Conservation (phyloP, 2,888 invertebrate species). For the Tupiocoris notatus region DNA sequence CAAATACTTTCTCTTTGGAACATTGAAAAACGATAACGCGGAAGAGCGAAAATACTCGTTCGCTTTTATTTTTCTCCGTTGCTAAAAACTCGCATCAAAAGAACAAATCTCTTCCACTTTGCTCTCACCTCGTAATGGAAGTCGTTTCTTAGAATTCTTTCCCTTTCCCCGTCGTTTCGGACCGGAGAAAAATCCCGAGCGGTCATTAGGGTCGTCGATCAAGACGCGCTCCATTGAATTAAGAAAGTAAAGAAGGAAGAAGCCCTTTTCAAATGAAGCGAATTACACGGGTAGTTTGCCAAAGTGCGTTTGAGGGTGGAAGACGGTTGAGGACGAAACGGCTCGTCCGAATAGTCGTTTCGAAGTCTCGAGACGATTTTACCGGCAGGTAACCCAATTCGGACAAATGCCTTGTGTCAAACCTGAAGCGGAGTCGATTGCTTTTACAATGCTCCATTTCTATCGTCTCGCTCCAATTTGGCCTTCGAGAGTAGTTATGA, state of each 20-base stretch:
- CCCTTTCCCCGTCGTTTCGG: not conserved
- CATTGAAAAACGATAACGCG: too few species aligned
- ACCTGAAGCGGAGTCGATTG: too few species aligned
- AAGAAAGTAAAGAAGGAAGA: conserved; percentile 40
- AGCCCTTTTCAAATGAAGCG: conserved; percentile 32
- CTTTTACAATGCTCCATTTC: too few species aligned
- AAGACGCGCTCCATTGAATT: conserved; percentile 42
- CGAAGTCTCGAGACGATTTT: too few species aligned
- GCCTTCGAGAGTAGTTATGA: too few species aligned
- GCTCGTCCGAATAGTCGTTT: too few species aligned
- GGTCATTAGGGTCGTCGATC: conserved; percentile 37
- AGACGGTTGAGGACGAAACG: conserved; percentile 7
- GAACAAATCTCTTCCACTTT: not conserved
- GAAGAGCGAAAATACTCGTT: too few species aligned
- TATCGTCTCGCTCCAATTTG: too few species aligned
- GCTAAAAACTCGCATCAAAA: not conserved
- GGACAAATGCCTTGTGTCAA: too few species aligned
- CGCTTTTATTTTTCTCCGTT: not conserved
- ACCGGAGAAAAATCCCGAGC: conserved; percentile 3
- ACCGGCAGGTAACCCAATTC: too few species aligned
- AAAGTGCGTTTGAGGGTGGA: conserved; percentile 17
- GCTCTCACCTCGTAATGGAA: conserved; percentile 1
- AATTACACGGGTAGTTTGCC: conserved; percentile 43
- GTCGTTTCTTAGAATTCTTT: not conserved
- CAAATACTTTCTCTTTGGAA: too few species aligned